Percentiles rank a stretch among this genome's conserved stretches.
These are phyloP conservation scores for Sarcophaga bullata DNA, from an alignment of 1,140 invertebrate genomes.

Conservation along the genomic window DNA sequence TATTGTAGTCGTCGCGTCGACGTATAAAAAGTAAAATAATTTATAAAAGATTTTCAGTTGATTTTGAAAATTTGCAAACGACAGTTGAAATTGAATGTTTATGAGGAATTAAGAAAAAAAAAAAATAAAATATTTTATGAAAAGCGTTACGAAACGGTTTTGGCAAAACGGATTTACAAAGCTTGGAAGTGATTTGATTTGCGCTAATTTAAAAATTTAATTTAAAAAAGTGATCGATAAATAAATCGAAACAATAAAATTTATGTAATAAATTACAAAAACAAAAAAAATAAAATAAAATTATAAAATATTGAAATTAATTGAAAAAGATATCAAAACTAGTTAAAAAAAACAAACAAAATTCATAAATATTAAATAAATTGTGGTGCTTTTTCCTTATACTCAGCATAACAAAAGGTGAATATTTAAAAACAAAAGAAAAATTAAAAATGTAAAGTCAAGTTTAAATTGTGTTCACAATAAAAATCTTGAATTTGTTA, in stretches of 20 bases:
- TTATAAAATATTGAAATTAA: neutral
- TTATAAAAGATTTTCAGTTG: slow-evolving; percentile 22
- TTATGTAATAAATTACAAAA: too few relatives aligned
- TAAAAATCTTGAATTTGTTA: too few relatives aligned
- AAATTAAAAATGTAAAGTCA: too few relatives aligned
- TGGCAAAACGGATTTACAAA: neutral
- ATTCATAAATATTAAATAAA: neutral
- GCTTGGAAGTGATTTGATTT: neutral
- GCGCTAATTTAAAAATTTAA: neutral
- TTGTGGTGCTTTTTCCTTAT: neutral
- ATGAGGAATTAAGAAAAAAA: neutral
- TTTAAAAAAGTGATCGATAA: neutral
- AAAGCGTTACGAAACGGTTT: neutral
- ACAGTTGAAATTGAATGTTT: neutral
- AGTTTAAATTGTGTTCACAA: too few relatives aligned
- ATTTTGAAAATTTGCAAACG: slow-evolving; percentile 17
- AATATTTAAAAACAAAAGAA: neutral
- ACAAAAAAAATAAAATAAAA: neutral
- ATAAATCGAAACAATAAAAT: neutral
- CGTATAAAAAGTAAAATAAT: slow-evolving; percentile 1
- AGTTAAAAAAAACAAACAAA: neutral
- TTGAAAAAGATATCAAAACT: neutral
- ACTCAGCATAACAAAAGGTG: neutral
- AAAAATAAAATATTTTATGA: neutral
- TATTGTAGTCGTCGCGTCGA: neutral